These are phyloP conservation scores for Phymatocera aterrima DNA, from an alignment of 2,888 invertebrate species.

Conservation along the genomic window DNA sequence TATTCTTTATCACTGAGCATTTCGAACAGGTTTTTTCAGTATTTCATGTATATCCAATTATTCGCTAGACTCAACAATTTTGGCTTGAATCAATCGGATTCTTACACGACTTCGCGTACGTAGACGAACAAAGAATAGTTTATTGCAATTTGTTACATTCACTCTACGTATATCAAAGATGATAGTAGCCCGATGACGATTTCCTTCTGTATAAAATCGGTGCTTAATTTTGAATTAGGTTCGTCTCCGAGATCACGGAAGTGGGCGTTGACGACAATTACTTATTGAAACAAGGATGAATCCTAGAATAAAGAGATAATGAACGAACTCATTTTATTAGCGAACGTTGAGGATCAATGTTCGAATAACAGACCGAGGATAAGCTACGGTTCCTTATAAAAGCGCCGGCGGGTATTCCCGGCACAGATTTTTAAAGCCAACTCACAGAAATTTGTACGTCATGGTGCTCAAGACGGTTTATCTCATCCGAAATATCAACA, in stretches of 20 bases:
- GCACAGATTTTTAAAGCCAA: slow-evolving; percentile 31
- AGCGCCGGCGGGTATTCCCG: slow-evolving; percentile 18
- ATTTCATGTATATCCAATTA: too few relatives aligned
- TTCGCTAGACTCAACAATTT: too few relatives aligned
- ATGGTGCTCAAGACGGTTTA: background rate
- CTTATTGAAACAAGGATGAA: slow-evolving; percentile 1
- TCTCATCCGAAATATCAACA: slow-evolving; percentile 15
- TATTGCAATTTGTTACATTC: too few relatives aligned
- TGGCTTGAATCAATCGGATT: too few relatives aligned
- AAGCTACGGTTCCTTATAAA: background rate
- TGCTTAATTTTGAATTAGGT: background rate
- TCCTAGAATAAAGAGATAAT: slow-evolving; percentile 1
- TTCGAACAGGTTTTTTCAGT: too few relatives aligned
- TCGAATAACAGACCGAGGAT: background rate
- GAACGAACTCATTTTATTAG: slow-evolving; percentile 6
- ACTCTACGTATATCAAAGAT: too few relatives aligned
- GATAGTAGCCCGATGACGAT: too few relatives aligned
- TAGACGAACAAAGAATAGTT: too few relatives aligned
- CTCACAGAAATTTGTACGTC: background rate
- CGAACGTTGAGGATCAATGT: background rate
- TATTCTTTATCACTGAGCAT: too few relatives aligned
- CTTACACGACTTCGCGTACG: too few relatives aligned
- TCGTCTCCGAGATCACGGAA: background rate
- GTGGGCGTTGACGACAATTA: background rate
- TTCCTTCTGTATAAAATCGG: too few relatives aligned